Conservation (phyloP, 1,140 invertebrate genomes). For the Steinernema khuongi region DNA sequence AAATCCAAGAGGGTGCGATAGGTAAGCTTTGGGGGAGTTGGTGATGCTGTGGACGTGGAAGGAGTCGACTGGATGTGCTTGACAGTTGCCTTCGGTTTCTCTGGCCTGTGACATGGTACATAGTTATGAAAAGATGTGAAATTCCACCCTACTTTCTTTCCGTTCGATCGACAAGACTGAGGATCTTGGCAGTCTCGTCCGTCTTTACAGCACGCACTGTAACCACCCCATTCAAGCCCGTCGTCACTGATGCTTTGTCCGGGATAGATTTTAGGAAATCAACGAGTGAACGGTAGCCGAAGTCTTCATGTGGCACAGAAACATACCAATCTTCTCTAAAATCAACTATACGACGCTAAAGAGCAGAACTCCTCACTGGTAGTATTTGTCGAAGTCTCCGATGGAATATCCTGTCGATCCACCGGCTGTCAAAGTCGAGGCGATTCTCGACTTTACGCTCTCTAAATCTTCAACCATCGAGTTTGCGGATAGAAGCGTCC, state of each 20-base stretch:
- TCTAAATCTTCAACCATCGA: not conserved
- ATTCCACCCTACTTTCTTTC: not conserved
- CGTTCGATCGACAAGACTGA: not conserved
- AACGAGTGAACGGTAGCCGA: not conserved
- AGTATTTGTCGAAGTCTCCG: not conserved
- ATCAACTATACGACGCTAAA: not conserved
- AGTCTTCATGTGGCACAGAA: not conserved
- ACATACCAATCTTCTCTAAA: not conserved
- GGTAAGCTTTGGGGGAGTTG: not conserved
- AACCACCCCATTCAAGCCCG: not conserved
- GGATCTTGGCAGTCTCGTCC: not conserved
- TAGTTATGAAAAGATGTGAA: too few relatives aligned
- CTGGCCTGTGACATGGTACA: too few relatives aligned
- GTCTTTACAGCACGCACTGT: not conserved
- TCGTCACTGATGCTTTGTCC: not conserved
- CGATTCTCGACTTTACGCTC: not conserved
- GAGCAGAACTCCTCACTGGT: too few relatives aligned
- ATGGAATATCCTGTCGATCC: not conserved
- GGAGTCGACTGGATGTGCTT: too few relatives aligned
- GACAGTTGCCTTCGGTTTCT: too few relatives aligned
- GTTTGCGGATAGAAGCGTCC: not conserved
- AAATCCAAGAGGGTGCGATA: not conserved
- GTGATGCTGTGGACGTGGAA: not conserved
- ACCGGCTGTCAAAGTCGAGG: not conserved
- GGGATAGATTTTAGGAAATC: not conserved